These are phyloP conservation scores for Peromyscus eremicus DNA, from an alignment of 2,797 vertebrate genomes.

Conservation along the genomic window DNA sequence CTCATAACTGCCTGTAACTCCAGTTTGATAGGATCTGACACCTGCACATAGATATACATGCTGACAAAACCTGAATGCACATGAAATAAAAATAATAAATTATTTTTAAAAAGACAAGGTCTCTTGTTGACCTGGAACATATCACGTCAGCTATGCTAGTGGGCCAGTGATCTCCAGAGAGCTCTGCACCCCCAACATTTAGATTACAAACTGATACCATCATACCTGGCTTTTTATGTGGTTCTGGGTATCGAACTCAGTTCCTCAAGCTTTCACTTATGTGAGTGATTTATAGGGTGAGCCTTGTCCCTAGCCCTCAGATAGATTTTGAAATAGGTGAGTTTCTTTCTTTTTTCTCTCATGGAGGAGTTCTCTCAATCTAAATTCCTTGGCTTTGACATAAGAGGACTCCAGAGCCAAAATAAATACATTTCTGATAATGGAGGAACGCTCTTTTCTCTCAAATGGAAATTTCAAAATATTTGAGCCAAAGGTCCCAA, in stretches of 20 bases:
- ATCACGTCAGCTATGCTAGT: not conserved
- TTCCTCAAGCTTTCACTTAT: not conserved
- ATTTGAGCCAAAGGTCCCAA: conserved; percentile 74
- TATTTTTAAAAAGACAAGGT: not conserved
- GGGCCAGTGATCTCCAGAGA: not conserved
- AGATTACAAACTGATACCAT: not conserved
- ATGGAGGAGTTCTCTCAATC: conserved; percentile 51
- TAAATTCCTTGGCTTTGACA: conserved; percentile 77
- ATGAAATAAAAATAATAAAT: not conserved
- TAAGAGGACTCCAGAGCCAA: conserved; percentile 76
- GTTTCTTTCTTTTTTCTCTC: conserved; percentile 69
- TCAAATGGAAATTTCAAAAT: conserved; percentile 67
- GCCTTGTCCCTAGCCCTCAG: not conserved
- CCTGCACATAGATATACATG: not conserved
- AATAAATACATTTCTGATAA: conserved; percentile 83
- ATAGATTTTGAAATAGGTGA: conserved; percentile 72
- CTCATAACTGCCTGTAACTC: not conserved
- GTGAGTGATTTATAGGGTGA: not conserved
- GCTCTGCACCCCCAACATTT: not conserved
- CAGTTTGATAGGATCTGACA: not conserved
- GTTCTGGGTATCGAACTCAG: not conserved
- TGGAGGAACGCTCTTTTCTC: conserved; percentile 57
- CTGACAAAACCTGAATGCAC: not conserved
- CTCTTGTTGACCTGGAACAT: not conserved
- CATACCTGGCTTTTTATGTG: not conserved